Percentiles rank a stretch among this genome's conserved stretches.
Conservation (phyloP, 2,113 vertebrate species). For the Gallinago jamesoni region DNA sequence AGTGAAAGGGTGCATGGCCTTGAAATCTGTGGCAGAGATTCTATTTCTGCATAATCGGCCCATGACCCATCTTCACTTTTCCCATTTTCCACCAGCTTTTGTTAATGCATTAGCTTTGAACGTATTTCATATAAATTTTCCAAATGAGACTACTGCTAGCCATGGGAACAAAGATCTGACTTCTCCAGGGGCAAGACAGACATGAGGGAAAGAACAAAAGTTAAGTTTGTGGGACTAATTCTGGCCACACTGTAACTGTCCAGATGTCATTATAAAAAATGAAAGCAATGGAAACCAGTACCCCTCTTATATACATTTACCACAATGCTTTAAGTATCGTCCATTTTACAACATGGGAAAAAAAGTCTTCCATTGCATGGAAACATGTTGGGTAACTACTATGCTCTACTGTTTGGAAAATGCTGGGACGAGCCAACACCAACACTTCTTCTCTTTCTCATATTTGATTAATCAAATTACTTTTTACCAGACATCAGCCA, state of each 20-base stretch:
- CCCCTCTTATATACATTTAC: neutral
- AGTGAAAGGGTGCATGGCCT: neutral
- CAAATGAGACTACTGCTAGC: neutral
- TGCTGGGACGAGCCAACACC: conserved; percentile 46
- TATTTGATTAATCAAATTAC: conserved; percentile 65
- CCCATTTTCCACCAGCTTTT: neutral
- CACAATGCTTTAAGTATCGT: neutral
- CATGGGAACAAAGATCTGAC: neutral
- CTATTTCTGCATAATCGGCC: neutral
- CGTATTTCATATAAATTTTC: neutral
- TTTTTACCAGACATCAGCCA: conserved; percentile 47
- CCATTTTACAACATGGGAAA: neutral
- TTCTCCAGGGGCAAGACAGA: neutral
- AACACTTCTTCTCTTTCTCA: conserved; percentile 52
- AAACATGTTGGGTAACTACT: conserved; percentile 41
- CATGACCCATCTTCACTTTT: neutral
- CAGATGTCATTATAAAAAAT: conserved; percentile 20
- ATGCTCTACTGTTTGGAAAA: conserved; percentile 49
- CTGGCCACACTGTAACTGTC: neutral
- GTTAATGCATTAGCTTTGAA: neutral
- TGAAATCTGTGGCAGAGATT: neutral
- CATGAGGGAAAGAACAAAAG: neutral
- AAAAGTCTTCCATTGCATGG: conserved; percentile 2
- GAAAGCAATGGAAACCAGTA: neutral
- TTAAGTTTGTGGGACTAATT: neutral